A percentile compares a stretch with the other conserved stretches of the same genome.
phyloP scores from a whole-genome alignment of 2,113 vertebrate species.

The Neotoma lepida region DNA sequence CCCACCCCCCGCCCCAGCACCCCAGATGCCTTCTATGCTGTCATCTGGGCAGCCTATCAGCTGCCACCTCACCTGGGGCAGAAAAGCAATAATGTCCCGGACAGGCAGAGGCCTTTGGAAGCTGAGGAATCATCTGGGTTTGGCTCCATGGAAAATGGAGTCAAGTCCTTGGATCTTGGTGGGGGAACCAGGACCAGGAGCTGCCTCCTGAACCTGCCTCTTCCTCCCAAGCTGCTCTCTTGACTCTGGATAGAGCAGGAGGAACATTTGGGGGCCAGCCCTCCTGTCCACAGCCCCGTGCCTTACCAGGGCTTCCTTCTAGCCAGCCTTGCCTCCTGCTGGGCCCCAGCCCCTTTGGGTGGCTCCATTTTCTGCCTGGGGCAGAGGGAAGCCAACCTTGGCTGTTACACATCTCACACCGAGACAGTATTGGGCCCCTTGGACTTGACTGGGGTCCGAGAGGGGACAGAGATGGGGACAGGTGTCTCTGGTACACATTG shows the following conservation, averaged over 20 bases:
- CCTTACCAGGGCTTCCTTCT: slow-evolving; percentile 73
- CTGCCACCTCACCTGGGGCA: not conserved
- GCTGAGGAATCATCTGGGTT: not conserved
- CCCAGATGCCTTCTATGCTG: not conserved
- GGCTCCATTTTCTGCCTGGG: not conserved
- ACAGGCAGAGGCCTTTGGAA: not conserved
- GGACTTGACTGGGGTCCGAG: not conserved
- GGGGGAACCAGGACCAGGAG: not conserved
- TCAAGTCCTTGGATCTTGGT: not conserved
- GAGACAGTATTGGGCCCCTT: slow-evolving; percentile 74
- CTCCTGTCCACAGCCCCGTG: slow-evolving; percentile 50
- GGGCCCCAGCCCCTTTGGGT: not conserved
- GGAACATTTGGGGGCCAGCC: not conserved
- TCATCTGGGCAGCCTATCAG: not conserved
- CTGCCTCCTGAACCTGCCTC: not conserved
- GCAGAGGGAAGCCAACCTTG: not conserved
- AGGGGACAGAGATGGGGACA: not conserved
- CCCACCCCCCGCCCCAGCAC: not conserved
- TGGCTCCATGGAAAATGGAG: not conserved
- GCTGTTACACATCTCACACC: slow-evolving; percentile 75
- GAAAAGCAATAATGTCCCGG: slow-evolving; percentile 68
- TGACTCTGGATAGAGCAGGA: slow-evolving; percentile 40
- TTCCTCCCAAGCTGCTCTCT: not conserved
- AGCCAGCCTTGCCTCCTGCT: slow-evolving; percentile 30
- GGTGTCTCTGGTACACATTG: not conserved